These are phyloP conservation scores for Archaeoteleia sp. DNA, from an alignment of 2,888 invertebrate species.

Conservation along the genomic window DNA sequence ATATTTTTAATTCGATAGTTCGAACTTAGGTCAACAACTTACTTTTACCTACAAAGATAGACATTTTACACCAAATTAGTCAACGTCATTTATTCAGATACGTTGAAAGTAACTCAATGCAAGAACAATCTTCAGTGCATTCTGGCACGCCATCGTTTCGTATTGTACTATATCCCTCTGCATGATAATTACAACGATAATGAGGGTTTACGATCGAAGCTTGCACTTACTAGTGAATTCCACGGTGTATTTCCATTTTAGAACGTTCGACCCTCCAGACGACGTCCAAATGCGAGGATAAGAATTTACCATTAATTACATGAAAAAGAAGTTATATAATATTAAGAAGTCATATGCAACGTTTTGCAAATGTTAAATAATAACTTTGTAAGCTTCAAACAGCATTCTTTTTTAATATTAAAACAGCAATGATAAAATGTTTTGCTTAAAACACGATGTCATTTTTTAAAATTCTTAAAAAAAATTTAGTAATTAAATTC, in stretches of 20 bases:
- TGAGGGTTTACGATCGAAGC: conserved; percentile 70
- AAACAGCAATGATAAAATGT: neutral
- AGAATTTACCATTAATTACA: conserved; percentile 53
- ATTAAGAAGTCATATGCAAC: conserved; percentile 23
- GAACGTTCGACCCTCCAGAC: conserved; percentile 41
- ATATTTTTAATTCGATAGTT: conserved; percentile 44
- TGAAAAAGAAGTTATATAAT: conserved; percentile 28
- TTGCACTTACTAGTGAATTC: conserved; percentile 46
- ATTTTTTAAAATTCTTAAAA: too few species aligned
- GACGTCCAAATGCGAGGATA: conserved; percentile 41
- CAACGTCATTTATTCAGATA: conserved; percentile 69
- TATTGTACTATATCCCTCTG: conserved; percentile 67
- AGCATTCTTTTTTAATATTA: too few species aligned
- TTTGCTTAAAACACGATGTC: too few species aligned
- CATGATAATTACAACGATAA: conserved; percentile 73
- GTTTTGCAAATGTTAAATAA: too few species aligned
- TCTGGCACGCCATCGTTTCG: conserved; percentile 71
- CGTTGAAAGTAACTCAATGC: conserved; percentile 66
- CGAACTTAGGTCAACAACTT: conserved; percentile 27
- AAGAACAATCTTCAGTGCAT: conserved; percentile 72
- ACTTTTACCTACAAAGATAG: conserved; percentile 30
- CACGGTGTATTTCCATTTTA: conserved; percentile 41
- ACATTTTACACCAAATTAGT: conserved; percentile 66
- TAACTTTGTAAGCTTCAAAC: too few species aligned
- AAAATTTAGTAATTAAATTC: neutral